Evolutionary conservation across 1,140 invertebrate genomes (phyloP), one percentile per base, ranked within the genome.

Genomic region (Nymphalis io): DNA sequence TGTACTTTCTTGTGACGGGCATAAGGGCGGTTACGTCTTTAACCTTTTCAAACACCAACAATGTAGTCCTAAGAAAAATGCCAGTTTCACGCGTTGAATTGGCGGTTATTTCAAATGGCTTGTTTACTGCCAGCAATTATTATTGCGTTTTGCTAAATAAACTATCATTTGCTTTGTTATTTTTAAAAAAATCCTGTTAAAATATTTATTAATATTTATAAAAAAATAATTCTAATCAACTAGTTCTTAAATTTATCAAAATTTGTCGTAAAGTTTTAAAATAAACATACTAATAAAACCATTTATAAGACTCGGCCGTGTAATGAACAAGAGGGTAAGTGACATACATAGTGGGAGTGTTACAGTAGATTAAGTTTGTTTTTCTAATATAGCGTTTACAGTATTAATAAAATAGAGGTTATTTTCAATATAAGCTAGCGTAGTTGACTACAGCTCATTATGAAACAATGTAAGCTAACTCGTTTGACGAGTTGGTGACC

Each of bases 401-500:
- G 16, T 59, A 44, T 60, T 60, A 60, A 60, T 60, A 42, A 4
- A 61, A 27, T 61, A 48, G 44, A 8, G 15, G 21, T 16, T n/a
- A 33, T n/a, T 10, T 39, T 33, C n/a, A 16, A 59, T 59, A 33
- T 33, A 67, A 51, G 27, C 40, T 21, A 33, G 44, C 57, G 60
- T 23, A 59, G 38, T 51, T 16, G 42, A 51, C 12, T 55, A 53
- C 38, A 18, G 55, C 33, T 68, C 59, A 60, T 61, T 61, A 53
- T 63, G 60, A 65, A 60, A 55, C 68, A 70, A 70, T 70, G 68
- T 42, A 70, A 70, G 61, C 55, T 44, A 70, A 70, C 68, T 53
- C 68, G 68, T 70, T 70, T 64, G 68, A 40, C 62, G 71, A 81
- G 87, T 87, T 81, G 81, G 70, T 81, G 83, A 83, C 83, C 85